These are phyloP conservation scores for Prietella phreatophila DNA, from an alignment of 2,113 vertebrate genomes.

Conservation along the genomic window DNA sequence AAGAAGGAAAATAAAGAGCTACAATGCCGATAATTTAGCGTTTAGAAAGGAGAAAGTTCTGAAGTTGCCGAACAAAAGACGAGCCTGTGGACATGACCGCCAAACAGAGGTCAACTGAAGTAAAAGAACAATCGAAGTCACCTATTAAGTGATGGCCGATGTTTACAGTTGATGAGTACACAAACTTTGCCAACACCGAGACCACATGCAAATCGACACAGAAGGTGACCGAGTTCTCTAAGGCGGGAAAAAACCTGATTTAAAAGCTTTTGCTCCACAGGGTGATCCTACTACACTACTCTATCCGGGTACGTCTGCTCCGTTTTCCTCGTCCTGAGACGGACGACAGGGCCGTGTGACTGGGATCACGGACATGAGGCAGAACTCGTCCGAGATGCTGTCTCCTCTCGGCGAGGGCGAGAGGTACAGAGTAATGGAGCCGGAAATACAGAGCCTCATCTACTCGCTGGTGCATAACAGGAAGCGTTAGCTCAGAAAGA, in stretches of 20 bases:
- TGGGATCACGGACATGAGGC: background rate
- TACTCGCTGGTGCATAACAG: constrained; percentile 54
- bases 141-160: background rate
- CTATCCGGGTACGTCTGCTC: background rate
- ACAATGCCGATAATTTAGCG: background rate
- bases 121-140: background rate
- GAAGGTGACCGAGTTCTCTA: background rate
- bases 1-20: background rate
- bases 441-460: constrained; percentile 45
- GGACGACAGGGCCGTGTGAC: background rate
- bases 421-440: background rate
- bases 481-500: constrained; percentile 52
- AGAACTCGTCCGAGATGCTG: background rate
- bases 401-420: background rate
- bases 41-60: background rate
- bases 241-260: background rate
- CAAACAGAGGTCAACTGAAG: background rate
- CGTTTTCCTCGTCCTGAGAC: too few relatives aligned
- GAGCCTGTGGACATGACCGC: background rate
- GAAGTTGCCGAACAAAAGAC: background rate
- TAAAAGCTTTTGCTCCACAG: background rate
- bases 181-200: background rate
- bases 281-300: background rate
- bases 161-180: background rate
- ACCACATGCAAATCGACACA: background rate